Conservation (phyloP, 2,888 invertebrate genomes). For the Euplagia quadripunctaria region DNA sequence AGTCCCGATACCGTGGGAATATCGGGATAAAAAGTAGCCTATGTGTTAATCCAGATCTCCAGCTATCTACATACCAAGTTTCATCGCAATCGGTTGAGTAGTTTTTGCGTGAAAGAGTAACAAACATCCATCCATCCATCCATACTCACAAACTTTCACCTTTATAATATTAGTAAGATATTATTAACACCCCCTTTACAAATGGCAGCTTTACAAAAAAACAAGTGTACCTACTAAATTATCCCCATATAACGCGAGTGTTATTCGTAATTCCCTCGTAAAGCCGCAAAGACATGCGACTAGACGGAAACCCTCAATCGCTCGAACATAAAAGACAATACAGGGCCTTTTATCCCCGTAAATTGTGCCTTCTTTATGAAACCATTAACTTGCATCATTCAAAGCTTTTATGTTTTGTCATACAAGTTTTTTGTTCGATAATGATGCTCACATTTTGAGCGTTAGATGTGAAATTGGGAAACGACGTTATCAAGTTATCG, state of each 20-base stretch:
- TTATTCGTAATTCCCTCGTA: conserved; percentile 14
- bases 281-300: conserved; percentile 23
- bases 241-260: conserved; percentile 12
- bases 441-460: conserved; percentile 36
- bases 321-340: conserved; percentile 55
- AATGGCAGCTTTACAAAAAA: background rate
- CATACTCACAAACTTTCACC: too few relatives aligned
- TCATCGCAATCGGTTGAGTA: too few relatives aligned
- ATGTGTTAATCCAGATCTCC: too few relatives aligned
- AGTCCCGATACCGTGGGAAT: too few relatives aligned
- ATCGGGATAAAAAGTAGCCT: too few relatives aligned
- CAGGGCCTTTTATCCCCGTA: conserved; percentile 60
- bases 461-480: conserved; percentile 22
- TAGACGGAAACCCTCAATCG: conserved; percentile 28
- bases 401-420: conserved; percentile 61
- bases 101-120: too few relatives aligned
- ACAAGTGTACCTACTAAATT: conserved; percentile 5
- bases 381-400: conserved; percentile 65
- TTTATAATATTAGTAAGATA: too few relatives aligned
- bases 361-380: conserved; percentile 63
- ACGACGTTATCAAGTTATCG: background rate
- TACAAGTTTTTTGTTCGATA: conserved; percentile 44
- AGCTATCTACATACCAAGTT: too few relatives aligned
- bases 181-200: background rate
- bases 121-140: too few relatives aligned